Percentiles rank a stretch among this genome's conserved stretches.
Conservation (phyloP, 2,888 invertebrate genomes). For the Lymantria dispar region DNA sequence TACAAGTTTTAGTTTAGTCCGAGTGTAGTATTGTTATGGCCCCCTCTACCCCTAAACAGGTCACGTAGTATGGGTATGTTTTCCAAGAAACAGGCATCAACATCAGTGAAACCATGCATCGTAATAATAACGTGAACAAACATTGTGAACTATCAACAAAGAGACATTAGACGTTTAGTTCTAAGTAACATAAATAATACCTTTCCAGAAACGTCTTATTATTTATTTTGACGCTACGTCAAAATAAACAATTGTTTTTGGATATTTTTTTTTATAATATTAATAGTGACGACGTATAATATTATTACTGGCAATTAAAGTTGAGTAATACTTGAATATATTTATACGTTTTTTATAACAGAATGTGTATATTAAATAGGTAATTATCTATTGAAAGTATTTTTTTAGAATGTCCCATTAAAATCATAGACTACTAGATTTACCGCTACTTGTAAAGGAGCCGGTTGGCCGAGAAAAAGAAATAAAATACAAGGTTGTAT, state of each 20-base stretch:
- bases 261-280: slow-evolving; percentile 13
- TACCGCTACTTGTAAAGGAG: background rate
- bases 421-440: background rate
- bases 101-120: too few species aligned
- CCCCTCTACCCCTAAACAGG: too few species aligned
- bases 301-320: background rate
- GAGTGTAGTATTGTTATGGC: too few species aligned
- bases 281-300: slow-evolving; percentile 20
- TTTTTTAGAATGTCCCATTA: background rate
- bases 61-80: too few species aligned
- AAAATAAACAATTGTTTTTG: too few species aligned
- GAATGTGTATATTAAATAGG: background rate
- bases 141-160: slow-evolving; percentile 1
- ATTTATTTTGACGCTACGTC: slow-evolving; percentile 21
- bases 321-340: background rate
- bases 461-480: slow-evolving; percentile 10
- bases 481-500: slow-evolving; percentile 13
- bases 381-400: background rate
- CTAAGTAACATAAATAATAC: slow-evolving; percentile 18
- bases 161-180: slow-evolving; percentile 7
- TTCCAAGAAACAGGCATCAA: too few species aligned
- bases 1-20: too few species aligned
- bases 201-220: slow-evolving; percentile 36
- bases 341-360: background rate
- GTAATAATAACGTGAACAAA: background rate